A percentile compares a stretch with the other conserved stretches of the same genome.
phyloP scores from a whole-genome alignment of 2,797 vertebrate species.

The Lycodopsis pacificus region DNA sequence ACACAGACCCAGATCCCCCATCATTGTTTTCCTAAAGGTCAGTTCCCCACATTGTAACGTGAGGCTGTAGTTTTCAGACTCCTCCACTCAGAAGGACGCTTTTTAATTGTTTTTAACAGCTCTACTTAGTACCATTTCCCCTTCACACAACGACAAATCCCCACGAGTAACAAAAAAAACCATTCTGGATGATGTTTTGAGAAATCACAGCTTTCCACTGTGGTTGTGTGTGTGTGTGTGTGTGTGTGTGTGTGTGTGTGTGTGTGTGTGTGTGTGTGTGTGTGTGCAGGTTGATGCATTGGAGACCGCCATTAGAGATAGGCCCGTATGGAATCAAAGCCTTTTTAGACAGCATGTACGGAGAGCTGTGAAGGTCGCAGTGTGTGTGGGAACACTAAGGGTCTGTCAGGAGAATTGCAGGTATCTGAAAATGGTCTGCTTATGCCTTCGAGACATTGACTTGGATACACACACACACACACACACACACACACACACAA shows the following conservation, averaged over 20 bases:
- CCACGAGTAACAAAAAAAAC: not conserved
- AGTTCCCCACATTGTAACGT: not conserved
- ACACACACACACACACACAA: not conserved
- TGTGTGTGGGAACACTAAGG: conserved; percentile 32
- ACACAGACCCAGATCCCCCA: not conserved
- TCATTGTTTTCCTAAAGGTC: not conserved
- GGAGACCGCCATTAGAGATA: conserved; percentile 9
- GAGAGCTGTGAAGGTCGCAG: conserved; percentile 22
- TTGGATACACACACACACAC: not conserved
- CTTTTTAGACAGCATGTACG: conserved; percentile 53
- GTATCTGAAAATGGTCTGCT: conserved; percentile 33
- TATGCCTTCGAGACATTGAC: not conserved
- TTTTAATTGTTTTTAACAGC: too few relatives aligned
- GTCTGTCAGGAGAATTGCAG: conserved; percentile 38
- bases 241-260: not conserved
- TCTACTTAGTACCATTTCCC: too few relatives aligned
- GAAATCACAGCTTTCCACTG: conserved; percentile 31
- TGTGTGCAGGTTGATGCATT: not conserved
- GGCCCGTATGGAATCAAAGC: conserved; percentile 40
- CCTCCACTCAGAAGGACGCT: not conserved
- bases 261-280: not conserved
- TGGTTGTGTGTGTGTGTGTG: not conserved
- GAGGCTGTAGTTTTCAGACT: not conserved
- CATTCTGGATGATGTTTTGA: conserved; percentile 27
- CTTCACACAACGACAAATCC: conserved; percentile 6